Evolutionary conservation across 2,888 invertebrate genomes (phyloP).

Genomic region (Slavum lentiscoides): DNA sequence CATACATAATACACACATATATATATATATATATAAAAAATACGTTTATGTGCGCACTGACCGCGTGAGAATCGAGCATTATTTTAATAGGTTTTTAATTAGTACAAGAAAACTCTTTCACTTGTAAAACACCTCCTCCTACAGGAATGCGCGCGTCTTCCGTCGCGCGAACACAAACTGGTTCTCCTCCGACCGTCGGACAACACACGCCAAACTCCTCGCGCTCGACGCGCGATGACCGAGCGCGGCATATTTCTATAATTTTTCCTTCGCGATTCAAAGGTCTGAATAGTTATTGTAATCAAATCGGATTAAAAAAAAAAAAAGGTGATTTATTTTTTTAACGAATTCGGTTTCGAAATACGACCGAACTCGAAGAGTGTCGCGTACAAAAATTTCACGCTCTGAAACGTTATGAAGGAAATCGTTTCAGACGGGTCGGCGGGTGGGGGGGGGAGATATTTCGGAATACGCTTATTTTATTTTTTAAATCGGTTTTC

Average conservation of each 20-base stretch:
- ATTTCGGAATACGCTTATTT: too few relatives aligned
- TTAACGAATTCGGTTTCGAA: too few relatives aligned
- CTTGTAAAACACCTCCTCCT: slow-evolving; percentile 51
- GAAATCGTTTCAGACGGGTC: too few relatives aligned
- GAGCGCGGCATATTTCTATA: too few relatives aligned
- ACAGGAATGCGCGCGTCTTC: slow-evolving; percentile 46
- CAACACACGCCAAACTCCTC: not conserved
- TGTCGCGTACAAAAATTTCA: too few relatives aligned
- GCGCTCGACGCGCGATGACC: not conserved
- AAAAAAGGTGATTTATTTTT: not conserved
- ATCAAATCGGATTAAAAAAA: too few relatives aligned
- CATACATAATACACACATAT: not conserved
- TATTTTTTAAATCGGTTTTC: too few relatives aligned
- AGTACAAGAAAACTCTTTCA: slow-evolving; percentile 51
- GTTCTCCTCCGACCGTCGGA: slow-evolving; percentile 7
- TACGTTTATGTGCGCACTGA: slow-evolving; percentile 13
- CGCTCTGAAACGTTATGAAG: too few relatives aligned
- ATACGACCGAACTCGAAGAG: too few relatives aligned
- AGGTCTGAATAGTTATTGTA: too few relatives aligned
- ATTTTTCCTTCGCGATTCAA: not conserved
- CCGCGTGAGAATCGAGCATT: slow-evolving; percentile 47
- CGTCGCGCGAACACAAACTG: slow-evolving; percentile 41
- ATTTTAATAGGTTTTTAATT: slow-evolving; percentile 53
- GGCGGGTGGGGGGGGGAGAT: too few relatives aligned
- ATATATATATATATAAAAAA: not conserved